Conservation (phyloP, 1,140 invertebrate genomes). For the Platorchestia sp. region DNA sequence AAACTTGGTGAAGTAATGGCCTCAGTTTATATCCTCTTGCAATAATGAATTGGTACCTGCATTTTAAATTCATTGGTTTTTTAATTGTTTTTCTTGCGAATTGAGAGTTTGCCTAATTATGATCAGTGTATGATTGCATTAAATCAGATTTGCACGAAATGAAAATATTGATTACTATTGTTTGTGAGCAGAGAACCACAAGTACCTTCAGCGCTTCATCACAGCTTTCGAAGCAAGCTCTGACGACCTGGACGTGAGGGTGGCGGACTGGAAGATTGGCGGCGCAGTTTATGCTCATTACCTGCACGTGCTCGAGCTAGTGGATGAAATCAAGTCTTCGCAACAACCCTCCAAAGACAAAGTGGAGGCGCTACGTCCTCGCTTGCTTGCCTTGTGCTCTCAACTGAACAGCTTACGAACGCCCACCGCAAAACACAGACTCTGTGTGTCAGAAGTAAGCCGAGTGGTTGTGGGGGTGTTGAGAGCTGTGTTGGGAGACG, state of each 20-base stretch:
- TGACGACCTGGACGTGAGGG: conserved; percentile 36
- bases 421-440: conserved; percentile 77
- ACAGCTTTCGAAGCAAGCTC: conserved; percentile 56
- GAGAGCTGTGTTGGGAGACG: conserved; percentile 69
- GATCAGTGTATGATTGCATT: too few relatives aligned
- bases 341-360: conserved; percentile 73
- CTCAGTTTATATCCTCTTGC: too few relatives aligned
- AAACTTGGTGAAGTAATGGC: too few relatives aligned
- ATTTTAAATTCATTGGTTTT: too few relatives aligned
- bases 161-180: too few relatives aligned
- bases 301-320: conserved; percentile 70
- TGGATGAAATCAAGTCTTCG: conserved; percentile 74
- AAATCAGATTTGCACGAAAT: too few relatives aligned
- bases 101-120: too few relatives aligned
- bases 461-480: conserved; percentile 76
- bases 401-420: conserved; percentile 77
- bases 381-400: conserved; percentile 76
- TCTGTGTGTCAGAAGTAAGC: conserved; percentile 78
- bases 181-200: conserved; percentile 76
- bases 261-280: conserved; percentile 71
- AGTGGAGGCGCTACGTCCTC: conserved; percentile 77
- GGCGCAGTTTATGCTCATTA: conserved; percentile 73
- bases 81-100: too few relatives aligned
- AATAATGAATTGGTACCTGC: too few relatives aligned
- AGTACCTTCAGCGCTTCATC: conserved; percentile 73